phyloP scores from a whole-genome alignment of 2,797 vertebrate species.

The Bradypus variegatus region DNA sequence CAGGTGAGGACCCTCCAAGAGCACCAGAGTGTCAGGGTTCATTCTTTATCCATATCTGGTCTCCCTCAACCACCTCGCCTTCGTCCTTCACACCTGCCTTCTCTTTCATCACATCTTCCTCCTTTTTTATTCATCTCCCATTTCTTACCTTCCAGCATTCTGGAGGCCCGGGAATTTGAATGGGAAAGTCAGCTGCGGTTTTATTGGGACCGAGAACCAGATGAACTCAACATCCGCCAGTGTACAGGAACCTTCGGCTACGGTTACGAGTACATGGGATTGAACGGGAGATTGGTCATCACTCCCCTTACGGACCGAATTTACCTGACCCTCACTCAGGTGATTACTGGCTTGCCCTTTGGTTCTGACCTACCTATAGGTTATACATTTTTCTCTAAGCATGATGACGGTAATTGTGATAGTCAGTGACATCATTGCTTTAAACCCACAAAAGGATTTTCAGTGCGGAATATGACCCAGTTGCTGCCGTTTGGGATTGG shows the following conservation, averaged over 20 bases:
- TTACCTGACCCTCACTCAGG: slow-evolving; percentile 97
- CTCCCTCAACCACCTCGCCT: fast-evolving
- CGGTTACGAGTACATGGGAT: slow-evolving; percentile 98
- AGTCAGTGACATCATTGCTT: background rate
- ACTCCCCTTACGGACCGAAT: slow-evolving; percentile 96
- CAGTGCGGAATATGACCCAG: fast-evolving
- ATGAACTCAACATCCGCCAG: slow-evolving; percentile 86
- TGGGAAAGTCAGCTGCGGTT: slow-evolving; percentile 98
- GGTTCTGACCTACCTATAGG: fast-evolving
- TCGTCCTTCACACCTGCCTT: background rate
- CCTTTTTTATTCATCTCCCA: fast-evolving
- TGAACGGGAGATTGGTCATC: slow-evolving; percentile 95
- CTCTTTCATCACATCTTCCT: background rate
- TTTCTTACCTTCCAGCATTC: slow-evolving; percentile 76
- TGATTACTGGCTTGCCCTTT: slow-evolving; percentile 34
- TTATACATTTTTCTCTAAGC: fast-evolving
- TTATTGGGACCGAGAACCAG: slow-evolving; percentile 87
- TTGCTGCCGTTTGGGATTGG: background rate
- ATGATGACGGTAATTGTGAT: fast-evolving
- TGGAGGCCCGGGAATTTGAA: slow-evolving; percentile 89
- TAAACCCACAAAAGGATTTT: background rate
- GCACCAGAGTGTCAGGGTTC: fast-evolving
- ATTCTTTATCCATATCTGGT: too few relatives aligned
- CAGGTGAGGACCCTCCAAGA: slow-evolving; percentile 73
- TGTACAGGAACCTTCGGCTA: slow-evolving; percentile 91